Evolutionary conservation across 2,797 vertebrate genomes (phyloP).

Genomic region (Typhlichthys subterraneus): DNA sequence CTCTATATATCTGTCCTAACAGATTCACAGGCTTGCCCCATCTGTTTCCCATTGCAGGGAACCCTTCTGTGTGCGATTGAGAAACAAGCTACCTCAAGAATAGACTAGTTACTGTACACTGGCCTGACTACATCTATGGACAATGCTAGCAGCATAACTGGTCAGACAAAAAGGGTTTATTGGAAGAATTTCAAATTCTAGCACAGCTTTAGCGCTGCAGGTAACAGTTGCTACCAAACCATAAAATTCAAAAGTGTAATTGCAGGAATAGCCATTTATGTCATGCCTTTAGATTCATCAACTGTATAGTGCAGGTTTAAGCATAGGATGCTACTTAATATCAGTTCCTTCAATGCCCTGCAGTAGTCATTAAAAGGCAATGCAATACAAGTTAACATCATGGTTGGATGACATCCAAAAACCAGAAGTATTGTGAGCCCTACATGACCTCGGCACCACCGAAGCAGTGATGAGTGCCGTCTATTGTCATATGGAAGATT

Average conservation of each 20-base stretch:
- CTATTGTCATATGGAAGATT: conserved; percentile 41
- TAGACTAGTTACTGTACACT: neutral
- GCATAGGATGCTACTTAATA: conserved; percentile 7
- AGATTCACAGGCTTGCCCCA: conserved; percentile 38
- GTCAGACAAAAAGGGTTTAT: conserved; percentile 6
- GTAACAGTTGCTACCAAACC: neutral
- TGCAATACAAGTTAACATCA: conserved; percentile 14
- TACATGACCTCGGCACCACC: conserved; percentile 23
- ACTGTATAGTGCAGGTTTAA: neutral
- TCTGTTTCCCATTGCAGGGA: conserved; percentile 55
- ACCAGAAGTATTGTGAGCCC: conserved; percentile 3
- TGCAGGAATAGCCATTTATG: neutral
- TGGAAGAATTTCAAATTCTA: neutral
- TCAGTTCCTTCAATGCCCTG: neutral
- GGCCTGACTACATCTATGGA: neutral
- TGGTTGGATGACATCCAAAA: conserved; percentile 17
- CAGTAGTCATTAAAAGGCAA: neutral
- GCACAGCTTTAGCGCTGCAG: neutral
- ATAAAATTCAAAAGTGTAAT: neutral
- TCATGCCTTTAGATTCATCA: neutral
- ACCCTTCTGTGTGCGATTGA: conserved; percentile 5
- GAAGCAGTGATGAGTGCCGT: conserved; percentile 36
- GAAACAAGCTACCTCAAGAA: conserved; percentile 22
- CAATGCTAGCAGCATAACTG: neutral
- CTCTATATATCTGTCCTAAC: conserved; percentile 29